Evolutionary conservation across 2,113 vertebrate genomes (phyloP), one percentile per base, ranked within the genome.

Genomic region (Sporophila hypoxantha): DNA sequence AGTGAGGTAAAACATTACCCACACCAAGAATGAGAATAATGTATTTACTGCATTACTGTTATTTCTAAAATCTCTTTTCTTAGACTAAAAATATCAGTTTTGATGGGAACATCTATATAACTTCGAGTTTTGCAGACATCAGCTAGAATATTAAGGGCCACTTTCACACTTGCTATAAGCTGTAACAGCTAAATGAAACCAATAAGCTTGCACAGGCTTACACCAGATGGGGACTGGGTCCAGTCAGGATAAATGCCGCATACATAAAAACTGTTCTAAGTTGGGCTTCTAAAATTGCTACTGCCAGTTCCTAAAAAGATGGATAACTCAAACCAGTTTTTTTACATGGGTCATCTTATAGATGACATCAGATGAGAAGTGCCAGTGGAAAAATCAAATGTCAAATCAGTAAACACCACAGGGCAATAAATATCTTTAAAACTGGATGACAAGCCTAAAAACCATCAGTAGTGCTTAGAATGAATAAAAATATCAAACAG

Each of bases 121-220:
- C 55, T 64, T 39, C 10, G 73, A 76, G 66, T 83, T 92, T 88
- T 86, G 83, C 75, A 88, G 83, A 84, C 52, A 62, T 92, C 77
- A 86, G 70, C 81, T 92, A 83, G 46, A 91, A 73, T 74, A 82
- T 73, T 73, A 90, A 69, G 67, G 81, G 55, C 75, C 67, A 82
- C 9, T 73, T 76, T 84, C 83, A 76, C 74, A 76, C 60, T 73
- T 91, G 56, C 52, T 82, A 9, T 60, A 87, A 76, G 27, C 70
- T 73, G 26, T 26, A 79, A 79, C 12, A 90, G 84, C 18, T 69
- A 84, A 80, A 86, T 52, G 56, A 76, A 88, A 67, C 36, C n/a
- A 47, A 55, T 78, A 84, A 78, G 10, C 50, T 62, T 50, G 19
- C 34, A 70, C n/a, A 84, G 49, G 50, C 44, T 91, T 76, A 76